Evolutionary conservation across 2,888 invertebrate species (phyloP).

Genomic region (Pristionchus fissidentatus): DNA sequence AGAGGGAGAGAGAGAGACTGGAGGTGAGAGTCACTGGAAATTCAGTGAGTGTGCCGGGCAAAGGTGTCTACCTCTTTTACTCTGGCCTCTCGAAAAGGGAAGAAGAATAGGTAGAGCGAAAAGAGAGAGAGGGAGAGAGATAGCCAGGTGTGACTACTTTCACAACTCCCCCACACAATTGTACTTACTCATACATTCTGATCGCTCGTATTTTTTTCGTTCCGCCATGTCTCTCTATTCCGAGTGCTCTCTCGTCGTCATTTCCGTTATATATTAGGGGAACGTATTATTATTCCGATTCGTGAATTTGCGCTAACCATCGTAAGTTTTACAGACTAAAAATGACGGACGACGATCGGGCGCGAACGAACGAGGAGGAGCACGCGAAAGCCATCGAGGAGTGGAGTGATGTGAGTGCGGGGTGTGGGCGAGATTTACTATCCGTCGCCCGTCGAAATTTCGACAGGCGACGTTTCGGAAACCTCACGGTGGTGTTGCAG

Average conservation of each 20-base stretch:
- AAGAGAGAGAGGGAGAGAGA: neutral
- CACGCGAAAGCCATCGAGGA: constrained; percentile 48
- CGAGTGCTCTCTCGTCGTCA: too few relatives aligned
- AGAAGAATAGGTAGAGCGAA: neutral
- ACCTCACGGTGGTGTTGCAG: neutral
- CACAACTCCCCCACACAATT: neutral
- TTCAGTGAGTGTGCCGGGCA: too few relatives aligned
- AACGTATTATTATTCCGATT: too few relatives aligned
- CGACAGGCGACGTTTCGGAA: neutral
- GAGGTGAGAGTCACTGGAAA: constrained; percentile 25
- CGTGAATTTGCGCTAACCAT: neutral
- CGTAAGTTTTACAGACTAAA: too few relatives aligned
- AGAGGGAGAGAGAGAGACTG: neutral
- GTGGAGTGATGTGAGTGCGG: constrained; percentile 44
- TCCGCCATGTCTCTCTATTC: neutral
- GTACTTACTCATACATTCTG: neutral
- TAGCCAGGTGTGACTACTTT: neutral
- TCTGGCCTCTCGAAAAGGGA: too few relatives aligned
- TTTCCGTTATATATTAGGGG: too few relatives aligned
- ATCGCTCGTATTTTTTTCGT: neutral
- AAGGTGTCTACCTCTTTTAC: too few relatives aligned
- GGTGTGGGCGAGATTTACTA: neutral
- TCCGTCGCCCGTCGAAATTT: neutral
- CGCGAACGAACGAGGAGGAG: constrained; percentile 9
- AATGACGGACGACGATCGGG: constrained; percentile 5